Conservation (phyloP, 2,888 invertebrate genomes). For the Chydorus sphaericus region DNA sequence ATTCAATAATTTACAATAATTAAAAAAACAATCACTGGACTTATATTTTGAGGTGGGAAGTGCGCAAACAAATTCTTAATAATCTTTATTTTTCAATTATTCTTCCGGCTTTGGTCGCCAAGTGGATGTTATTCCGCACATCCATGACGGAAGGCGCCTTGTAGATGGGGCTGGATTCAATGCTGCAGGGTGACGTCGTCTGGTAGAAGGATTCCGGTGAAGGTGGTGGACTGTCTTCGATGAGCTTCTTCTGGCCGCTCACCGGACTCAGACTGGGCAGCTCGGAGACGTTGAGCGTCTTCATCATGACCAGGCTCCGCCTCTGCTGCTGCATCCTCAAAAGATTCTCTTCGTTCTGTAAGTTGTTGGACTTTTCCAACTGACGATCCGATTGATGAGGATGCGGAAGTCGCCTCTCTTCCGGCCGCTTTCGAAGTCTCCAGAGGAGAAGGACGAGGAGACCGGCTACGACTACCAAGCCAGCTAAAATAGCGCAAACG, state of each 20-base stretch:
- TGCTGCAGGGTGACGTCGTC: neutral
- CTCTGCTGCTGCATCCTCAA: constrained; percentile 45
- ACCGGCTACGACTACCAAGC: constrained; percentile 27
- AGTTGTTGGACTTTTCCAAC: constrained; percentile 67
- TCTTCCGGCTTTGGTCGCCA: constrained; percentile 2
- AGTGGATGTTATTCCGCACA: constrained; percentile 1
- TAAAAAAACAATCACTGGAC: constrained; percentile 3
- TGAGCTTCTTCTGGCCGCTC: constrained; percentile 6
- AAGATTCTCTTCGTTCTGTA: constrained; percentile 80
- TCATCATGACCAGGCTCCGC: too few species aligned
- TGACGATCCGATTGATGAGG: constrained; percentile 18
- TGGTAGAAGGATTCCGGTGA: neutral
- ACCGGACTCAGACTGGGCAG: neutral
- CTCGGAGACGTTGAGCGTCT: constrained; percentile 11
- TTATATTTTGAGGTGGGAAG: neutral
- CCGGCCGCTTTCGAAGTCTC: constrained; percentile 3
- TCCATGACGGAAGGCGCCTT: neutral
- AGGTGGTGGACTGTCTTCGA: neutral
- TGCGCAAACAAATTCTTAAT: too few species aligned
- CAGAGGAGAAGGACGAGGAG: constrained; percentile 28
- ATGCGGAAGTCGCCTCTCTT: neutral
- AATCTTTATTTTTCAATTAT: too few species aligned
- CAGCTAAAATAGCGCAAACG: constrained; percentile 28
- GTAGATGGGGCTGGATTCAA: constrained; percentile 2
- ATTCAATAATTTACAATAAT: neutral